Conservation (phyloP, 2,113 vertebrate genomes). For the Mirounga angustirostris region DNA sequence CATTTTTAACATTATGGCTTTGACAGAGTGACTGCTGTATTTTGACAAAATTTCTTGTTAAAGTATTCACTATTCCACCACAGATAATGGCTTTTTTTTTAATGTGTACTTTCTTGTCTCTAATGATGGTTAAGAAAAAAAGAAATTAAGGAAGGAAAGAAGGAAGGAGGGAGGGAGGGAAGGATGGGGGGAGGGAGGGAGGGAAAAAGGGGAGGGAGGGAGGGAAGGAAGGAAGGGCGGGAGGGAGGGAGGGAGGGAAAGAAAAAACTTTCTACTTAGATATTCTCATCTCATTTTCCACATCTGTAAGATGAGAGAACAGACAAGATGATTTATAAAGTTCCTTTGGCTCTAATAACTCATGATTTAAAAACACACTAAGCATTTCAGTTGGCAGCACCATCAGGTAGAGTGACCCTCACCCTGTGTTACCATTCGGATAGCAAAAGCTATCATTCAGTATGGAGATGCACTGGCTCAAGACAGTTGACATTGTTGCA, state of each 20-base stretch:
- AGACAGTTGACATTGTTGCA: background rate
- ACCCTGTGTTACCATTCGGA: background rate
- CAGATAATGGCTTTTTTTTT: conserved; percentile 35
- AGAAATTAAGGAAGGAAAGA: background rate
- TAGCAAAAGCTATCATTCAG: background rate
- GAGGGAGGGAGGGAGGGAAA: background rate
- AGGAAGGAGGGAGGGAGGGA: too few relatives aligned
- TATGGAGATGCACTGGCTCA: background rate
- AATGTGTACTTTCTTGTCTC: background rate
- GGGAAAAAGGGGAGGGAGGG: background rate
- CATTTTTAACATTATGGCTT: background rate
- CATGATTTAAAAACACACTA: conserved; percentile 27
- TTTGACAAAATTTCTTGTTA: conserved; percentile 52
- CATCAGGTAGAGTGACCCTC: background rate
- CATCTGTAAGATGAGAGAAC: conserved; percentile 4
- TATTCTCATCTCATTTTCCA: background rate
- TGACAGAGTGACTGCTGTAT: background rate
- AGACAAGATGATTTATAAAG: background rate
- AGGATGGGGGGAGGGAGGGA: background rate
- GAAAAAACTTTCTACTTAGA: background rate
- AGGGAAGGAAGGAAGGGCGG: background rate
- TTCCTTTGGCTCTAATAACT: conserved; percentile 2
- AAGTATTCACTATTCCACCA: background rate
- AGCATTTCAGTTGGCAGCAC: background rate
- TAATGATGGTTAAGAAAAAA: conserved; percentile 9